phyloP scores from a whole-genome alignment of 1,140 invertebrate genomes.

The Sitophilus oryzae region DNA sequence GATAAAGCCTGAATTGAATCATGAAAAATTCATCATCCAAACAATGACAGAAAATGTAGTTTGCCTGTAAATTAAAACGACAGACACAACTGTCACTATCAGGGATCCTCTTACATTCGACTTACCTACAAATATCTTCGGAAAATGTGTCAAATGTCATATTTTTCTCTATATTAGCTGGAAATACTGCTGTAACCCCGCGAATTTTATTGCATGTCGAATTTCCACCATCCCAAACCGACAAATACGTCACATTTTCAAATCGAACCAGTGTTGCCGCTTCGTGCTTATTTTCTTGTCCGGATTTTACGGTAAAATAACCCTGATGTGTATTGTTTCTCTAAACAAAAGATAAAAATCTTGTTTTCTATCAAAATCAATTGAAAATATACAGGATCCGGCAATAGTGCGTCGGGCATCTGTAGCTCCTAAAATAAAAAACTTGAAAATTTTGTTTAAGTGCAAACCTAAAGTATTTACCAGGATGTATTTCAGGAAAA shows the following conservation, averaged over 20 bases:
- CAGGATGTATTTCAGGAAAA: too few relatives aligned
- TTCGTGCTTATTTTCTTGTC: conserved; percentile 35
- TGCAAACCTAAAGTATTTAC: too few relatives aligned
- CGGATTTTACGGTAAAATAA: conserved; percentile 43
- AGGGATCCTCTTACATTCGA: too few relatives aligned
- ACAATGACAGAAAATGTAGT: too few relatives aligned
- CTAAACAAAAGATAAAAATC: conserved; percentile 32
- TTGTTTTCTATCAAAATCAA: not conserved
- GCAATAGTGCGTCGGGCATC: too few relatives aligned
- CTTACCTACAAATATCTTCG: conserved; percentile 46
- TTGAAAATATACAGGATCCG: not conserved
- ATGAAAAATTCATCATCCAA: too few relatives aligned
- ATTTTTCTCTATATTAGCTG: conserved; percentile 37
- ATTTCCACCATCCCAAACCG: conserved; percentile 34
- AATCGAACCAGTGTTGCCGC: conserved; percentile 41
- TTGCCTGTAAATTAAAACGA: too few relatives aligned
- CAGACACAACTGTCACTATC: too few relatives aligned
- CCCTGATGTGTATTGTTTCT: conserved; percentile 47
- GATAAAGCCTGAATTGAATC: too few relatives aligned
- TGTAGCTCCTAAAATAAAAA: too few relatives aligned
- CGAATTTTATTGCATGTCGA: conserved; percentile 42
- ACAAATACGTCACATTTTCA: conserved; percentile 37
- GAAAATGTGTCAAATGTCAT: conserved; percentile 43
- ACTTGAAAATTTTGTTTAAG: too few relatives aligned
- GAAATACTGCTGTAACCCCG: conserved; percentile 46